Evolutionary conservation across 2,113 vertebrate species (phyloP).

Genomic region (Spilogale gracilis): DNA sequence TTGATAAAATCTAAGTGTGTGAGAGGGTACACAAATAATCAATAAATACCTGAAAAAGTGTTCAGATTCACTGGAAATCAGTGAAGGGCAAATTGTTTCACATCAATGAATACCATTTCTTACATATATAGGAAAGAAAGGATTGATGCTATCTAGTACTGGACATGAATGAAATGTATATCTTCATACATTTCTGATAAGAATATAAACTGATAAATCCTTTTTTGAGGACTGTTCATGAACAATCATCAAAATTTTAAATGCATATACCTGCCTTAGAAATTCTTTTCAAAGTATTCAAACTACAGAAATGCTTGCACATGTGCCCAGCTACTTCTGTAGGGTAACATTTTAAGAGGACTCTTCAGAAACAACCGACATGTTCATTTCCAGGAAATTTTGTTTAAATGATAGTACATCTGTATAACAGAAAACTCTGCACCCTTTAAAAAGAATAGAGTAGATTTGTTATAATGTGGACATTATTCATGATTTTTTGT

Average conservation of each 20-base stretch:
- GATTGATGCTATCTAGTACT: neutral
- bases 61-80: neutral
- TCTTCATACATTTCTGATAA: neutral
- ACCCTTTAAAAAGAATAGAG: neutral
- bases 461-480: neutral
- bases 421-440: neutral
- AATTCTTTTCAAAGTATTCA: neutral
- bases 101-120: neutral
- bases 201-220: neutral
- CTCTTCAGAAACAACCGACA: neutral
- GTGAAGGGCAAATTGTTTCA: neutral
- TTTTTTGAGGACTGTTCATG: neutral
- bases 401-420: neutral
- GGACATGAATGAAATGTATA: neutral
- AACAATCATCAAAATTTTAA: conserved; percentile 5
- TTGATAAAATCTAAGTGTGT: neutral
- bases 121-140: neutral
- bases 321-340: neutral
- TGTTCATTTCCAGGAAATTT: neutral
- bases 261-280: neutral
- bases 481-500: neutral
- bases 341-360: neutral
- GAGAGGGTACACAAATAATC: neutral
- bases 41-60: neutral
- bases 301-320: neutral